phyloP scores from a whole-genome alignment of 2,113 vertebrate species.

The Gila orcuttii region DNA sequence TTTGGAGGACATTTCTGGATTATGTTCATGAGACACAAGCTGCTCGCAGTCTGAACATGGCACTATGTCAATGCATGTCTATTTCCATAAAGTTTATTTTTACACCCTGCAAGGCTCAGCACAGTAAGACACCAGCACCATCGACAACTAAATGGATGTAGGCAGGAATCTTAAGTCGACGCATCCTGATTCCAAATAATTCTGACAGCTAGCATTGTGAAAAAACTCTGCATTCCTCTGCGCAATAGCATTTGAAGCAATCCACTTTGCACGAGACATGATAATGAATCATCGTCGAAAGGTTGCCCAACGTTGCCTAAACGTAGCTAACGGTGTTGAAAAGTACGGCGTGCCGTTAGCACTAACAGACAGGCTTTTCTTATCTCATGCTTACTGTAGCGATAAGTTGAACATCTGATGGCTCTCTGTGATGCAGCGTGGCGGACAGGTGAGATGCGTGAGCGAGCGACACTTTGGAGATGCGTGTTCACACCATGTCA shows the following conservation, averaged over 20 bases:
- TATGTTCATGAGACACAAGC: conserved; percentile 82
- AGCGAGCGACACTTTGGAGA: conserved; percentile 74
- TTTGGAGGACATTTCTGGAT: conserved; percentile 84
- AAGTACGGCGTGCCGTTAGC: conserved; percentile 25
- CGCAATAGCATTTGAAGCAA: no score
- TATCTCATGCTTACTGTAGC: conserved; percentile 77
- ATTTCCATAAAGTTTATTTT: conserved; percentile 89
- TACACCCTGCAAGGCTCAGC: conserved; percentile 77
- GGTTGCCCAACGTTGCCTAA: conserved; percentile 42
- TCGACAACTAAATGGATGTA: conserved; percentile 61
- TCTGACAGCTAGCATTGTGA: conserved; percentile 50
- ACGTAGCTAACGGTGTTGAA: conserved; percentile 37
- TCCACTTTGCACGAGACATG: conserved; percentile 52
- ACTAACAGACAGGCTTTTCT: conserved; percentile 60
- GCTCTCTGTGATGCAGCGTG: conserved; percentile 71
- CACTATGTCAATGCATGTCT: conserved; percentile 86
- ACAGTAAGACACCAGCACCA: conserved; percentile 69
- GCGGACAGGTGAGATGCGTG: conserved; percentile 81
- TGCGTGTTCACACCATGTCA: conserved; percentile 76
- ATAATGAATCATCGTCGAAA: conserved; percentile 61
- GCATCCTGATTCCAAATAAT: conserved; percentile 50
- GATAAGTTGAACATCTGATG: conserved; percentile 80
- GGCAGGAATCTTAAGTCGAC: conserved; percentile 56
- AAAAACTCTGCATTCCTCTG: conserved; percentile 37
- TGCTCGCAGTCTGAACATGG: conserved; percentile 95